Base-by-base conservation (phyloP, 1,140 invertebrate genomes). In the Aradophagus sp. region DNA sequence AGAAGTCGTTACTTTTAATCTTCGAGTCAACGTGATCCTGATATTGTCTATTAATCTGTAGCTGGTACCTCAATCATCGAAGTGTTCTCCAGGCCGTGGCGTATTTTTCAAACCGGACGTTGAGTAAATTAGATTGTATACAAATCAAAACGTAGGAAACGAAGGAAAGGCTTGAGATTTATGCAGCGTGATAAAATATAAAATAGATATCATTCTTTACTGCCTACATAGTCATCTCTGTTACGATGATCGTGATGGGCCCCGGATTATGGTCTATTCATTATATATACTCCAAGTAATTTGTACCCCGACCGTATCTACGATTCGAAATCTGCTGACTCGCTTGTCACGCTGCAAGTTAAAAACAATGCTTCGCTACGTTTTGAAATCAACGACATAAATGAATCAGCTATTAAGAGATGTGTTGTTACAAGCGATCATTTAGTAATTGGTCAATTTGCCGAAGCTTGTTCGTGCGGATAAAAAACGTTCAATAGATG, bases 201-300 rank as follows among this genome's bases (percentile, higher is more conserved):
- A 67, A 67, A 67, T 45, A 58, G 52, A 50, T 59, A 67, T 59
- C 53, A 67, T 52, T 59, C 41, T 68, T 59, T 59, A 58, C 47
- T 59, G 55, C 39, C 65, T 53, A 59, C 55, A 47, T 59, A 52
- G 65, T 47, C 59, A 68, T 68, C 53, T 68, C 23, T 45, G 34
- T 59, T 67, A 59, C 34, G 45, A 68, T 59, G 55, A 59, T 68
- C 55, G 59, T 53, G 65, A 59, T 68, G 65, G 48, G 27, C 56
- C 61, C 45, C 56, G 55, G 66, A 69, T 69, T 69, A 62, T 52
- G 32, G 56, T 50, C 66, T 55, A 69, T 69, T 69, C 56, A 69
- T 62, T 62, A 68, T 61, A 62, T 44, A 39, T 29, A 55, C 48
- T 69, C 13, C 48, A 61, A 35, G 34, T 62, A 68, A 68, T 59